Conservation (phyloP, 2,113 vertebrate species). For the Dromiciops gliroides region DNA sequence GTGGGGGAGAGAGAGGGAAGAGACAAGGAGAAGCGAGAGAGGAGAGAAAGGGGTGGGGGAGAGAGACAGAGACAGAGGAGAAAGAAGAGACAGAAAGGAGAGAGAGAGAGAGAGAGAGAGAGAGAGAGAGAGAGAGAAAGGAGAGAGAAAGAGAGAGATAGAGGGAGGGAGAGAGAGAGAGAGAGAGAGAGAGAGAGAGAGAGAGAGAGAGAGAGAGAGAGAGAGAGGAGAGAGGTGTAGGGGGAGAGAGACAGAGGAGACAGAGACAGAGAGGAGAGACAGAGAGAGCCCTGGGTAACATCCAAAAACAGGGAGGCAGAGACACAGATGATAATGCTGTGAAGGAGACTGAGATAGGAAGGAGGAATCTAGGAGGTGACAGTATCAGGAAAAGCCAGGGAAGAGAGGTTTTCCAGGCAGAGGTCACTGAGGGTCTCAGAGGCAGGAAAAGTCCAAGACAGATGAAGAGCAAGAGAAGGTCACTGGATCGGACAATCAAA, state of each 20-base stretch:
- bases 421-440: background rate
- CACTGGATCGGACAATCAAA: background rate
- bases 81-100: too few relatives aligned
- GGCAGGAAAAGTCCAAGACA: background rate
- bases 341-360: background rate
- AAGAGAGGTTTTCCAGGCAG: background rate
- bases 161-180: too few relatives aligned
- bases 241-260: background rate
- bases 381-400: background rate
- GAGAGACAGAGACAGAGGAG: too few relatives aligned
- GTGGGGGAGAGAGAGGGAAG: too few relatives aligned
- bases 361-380: too few relatives aligned
- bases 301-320: background rate
- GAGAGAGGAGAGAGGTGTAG: too few relatives aligned
- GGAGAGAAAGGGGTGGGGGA: too few relatives aligned
- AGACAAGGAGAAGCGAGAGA: too few relatives aligned
- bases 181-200: background rate
- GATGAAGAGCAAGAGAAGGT: background rate
- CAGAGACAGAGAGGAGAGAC: background rate
- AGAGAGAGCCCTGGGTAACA: background rate
- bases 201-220: background rate
- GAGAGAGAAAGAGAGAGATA: too few relatives aligned
- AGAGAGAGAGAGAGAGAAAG: background rate
- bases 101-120: background rate
- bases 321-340: background rate